Evolutionary conservation across 2,888 invertebrate species (phyloP).

Genomic region (Nebria brevicollis): DNA sequence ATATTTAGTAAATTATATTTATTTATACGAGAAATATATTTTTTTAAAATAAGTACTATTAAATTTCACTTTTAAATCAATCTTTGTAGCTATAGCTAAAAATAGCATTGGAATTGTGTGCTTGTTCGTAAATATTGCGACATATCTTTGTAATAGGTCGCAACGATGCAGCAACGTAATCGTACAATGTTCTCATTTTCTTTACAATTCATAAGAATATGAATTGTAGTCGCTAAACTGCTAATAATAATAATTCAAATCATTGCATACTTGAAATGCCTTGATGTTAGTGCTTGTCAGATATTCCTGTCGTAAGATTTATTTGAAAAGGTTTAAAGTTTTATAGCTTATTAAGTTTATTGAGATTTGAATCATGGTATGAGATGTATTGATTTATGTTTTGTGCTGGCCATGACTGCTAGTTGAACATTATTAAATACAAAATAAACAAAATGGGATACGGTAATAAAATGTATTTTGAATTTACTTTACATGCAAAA

Average conservation of each 20-base stretch:
- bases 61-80: no score
- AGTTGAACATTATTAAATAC: no score
- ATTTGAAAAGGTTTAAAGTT: background rate
- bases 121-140: background rate
- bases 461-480: background rate
- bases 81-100: background rate
- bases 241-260: background rate
- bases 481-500: background rate
- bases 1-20: no score
- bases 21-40: no score
- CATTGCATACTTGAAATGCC: background rate
- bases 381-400: background rate
- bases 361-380: background rate
- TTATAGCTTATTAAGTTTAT: background rate
- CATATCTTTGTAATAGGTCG: background rate
- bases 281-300: no score
- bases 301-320: background rate
- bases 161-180: background rate
- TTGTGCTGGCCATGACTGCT: background rate
- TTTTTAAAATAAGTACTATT: no score
- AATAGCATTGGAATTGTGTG: background rate
- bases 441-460: background rate
- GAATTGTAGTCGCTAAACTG: background rate
- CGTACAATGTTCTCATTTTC: background rate
- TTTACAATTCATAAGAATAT: background rate